Evolutionary conservation across 2,888 invertebrate species (phyloP).

Genomic region (Ceraclea dissimilis): DNA sequence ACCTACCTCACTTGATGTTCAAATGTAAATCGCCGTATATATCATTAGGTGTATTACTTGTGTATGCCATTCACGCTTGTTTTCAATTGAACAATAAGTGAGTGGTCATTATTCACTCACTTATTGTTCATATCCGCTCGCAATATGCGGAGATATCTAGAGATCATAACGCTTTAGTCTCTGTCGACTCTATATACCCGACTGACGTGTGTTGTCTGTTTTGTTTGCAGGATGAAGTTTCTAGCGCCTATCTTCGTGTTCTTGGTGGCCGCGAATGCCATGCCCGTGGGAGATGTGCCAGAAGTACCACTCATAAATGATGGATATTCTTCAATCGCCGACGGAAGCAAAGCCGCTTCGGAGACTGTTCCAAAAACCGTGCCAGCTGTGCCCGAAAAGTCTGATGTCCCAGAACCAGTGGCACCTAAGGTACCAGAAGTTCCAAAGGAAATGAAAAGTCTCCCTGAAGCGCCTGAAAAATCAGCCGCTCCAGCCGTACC

Average conservation of each 20-base stretch:
- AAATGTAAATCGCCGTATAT: background rate
- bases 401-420: slow-evolving; percentile 30
- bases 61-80: slow-evolving; percentile 1
- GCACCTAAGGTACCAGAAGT: slow-evolving; percentile 8
- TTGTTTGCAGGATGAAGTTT: slow-evolving; percentile 54
- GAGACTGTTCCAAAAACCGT: slow-evolving; percentile 27
- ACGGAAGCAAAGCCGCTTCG: slow-evolving; percentile 23
- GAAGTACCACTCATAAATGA: slow-evolving; percentile 19
- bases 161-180: slow-evolving; percentile 6
- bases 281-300: slow-evolving; percentile 33
- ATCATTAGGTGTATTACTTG: background rate
- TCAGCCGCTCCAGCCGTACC: slow-evolving; percentile 14
- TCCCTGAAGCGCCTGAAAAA: slow-evolving; percentile 3
- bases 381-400: slow-evolving; percentile 29
- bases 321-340: slow-evolving; percentile 13
- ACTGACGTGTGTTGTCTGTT: background rate
- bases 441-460: slow-evolving; percentile 11
- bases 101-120: slow-evolving; percentile 18
- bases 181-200: slow-evolving; percentile 9
- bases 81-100: slow-evolving; percentile 25
- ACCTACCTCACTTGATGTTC: background rate
- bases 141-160: slow-evolving; percentile 7
- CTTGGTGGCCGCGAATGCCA: slow-evolving; percentile 43
- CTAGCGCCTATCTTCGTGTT: slow-evolving; percentile 53
- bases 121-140: slow-evolving; percentile 25